phyloP scores from a whole-genome alignment of 2,888 invertebrate genomes.

The Nomada fabriciana region DNA sequence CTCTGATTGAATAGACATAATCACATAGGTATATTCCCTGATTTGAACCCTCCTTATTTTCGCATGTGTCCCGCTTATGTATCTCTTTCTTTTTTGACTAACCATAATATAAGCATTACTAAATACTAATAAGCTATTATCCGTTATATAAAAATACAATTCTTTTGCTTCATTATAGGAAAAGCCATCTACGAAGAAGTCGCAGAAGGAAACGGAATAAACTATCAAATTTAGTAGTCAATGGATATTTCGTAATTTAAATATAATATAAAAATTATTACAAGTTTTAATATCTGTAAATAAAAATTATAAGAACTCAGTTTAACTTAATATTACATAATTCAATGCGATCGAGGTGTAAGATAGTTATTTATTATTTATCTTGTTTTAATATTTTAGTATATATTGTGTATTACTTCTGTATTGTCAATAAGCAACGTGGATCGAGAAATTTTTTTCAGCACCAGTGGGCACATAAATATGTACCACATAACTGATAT shows the following conservation, averaged over 20 bases:
- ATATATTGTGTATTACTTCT: not conserved
- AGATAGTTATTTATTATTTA: not conserved
- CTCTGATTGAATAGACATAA: constrained; percentile 27
- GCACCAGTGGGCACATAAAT: too few species aligned
- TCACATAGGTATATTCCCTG: constrained; percentile 46
- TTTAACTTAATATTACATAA: constrained; percentile 5
- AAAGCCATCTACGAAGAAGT: constrained; percentile 23
- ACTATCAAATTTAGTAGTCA: constrained; percentile 12
- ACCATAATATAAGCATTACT: not conserved
- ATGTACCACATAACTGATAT: too few species aligned
- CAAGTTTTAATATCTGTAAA: constrained; percentile 24
- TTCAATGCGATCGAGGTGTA: not conserved
- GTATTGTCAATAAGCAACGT: too few species aligned
- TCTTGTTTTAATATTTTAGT: not conserved
- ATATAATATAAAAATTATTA: constrained; percentile 28
- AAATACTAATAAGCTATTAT: not conserved
- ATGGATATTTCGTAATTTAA: constrained; percentile 25
- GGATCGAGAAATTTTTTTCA: too few species aligned
- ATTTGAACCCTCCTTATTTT: not conserved
- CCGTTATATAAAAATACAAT: not conserved
- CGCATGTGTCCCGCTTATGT: not conserved
- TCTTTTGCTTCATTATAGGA: constrained; percentile 44
- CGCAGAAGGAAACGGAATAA: constrained; percentile 33
- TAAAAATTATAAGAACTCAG: constrained; percentile 25
- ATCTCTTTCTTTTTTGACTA: not conserved